These are phyloP conservation scores for Drosophila flavopinicola DNA, from an alignment of 2,888 invertebrate genomes.

Conservation along the genomic window DNA sequence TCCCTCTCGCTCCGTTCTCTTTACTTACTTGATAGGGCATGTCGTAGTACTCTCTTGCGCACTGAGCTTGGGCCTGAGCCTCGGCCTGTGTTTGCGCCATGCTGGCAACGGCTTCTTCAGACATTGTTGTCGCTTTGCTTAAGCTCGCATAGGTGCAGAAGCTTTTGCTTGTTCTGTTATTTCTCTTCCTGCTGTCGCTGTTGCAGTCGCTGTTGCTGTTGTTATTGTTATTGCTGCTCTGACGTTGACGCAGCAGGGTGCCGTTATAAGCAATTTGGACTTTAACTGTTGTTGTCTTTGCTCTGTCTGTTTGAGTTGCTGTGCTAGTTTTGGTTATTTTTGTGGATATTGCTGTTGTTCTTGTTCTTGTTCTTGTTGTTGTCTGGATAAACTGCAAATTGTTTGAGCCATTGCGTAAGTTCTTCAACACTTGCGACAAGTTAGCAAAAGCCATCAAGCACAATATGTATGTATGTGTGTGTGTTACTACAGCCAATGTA, in stretches of 20 bases:
- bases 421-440: constrained; percentile 46
- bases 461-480: constrained; percentile 2
- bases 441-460: constrained; percentile 38
- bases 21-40: constrained; percentile 67
- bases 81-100: constrained; percentile 26
- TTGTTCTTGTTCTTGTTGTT: constrained; percentile 37
- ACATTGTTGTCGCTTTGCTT: constrained; percentile 48
- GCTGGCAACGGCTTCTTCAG: constrained; percentile 26
- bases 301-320: constrained; percentile 40
- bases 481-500: too few relatives aligned
- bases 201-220: constrained; percentile 28
- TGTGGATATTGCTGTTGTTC: constrained; percentile 24
- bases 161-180: constrained; percentile 9
- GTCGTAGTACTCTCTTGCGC: constrained; percentile 57
- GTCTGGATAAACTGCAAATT: constrained; percentile 57
- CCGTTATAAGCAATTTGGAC: constrained; percentile 23
- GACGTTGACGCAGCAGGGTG: constrained; percentile 31
- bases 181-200: constrained; percentile 1
- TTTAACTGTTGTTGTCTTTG: constrained; percentile 41
- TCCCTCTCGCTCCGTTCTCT: too few relatives aligned
- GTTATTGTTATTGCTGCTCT: constrained; percentile 17
- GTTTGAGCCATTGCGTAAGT: constrained; percentile 55
- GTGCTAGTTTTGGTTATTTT: too few relatives aligned
- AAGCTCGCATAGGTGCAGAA: constrained; percentile 52
- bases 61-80: constrained; percentile 49